Base-by-base conservation (phyloP, 2,888 invertebrate species). In the Trichogramma dendrolimi region DNA sequence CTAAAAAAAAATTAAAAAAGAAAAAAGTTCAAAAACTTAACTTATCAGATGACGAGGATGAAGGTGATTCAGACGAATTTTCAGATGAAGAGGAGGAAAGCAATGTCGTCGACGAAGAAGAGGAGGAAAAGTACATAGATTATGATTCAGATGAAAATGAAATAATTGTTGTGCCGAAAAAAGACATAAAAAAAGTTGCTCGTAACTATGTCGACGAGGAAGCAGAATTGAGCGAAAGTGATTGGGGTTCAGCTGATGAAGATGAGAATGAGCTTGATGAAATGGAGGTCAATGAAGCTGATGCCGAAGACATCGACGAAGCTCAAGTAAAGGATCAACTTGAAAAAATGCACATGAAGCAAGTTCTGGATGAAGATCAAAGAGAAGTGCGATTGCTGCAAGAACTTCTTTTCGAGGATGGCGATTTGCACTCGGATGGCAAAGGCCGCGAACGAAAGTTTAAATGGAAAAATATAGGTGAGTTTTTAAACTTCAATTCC, bases 171-270 rank as follows among this genome's bases (percentile, higher is more conserved):
- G 77, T 68, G 60, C 74, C 69, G 4, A 73, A 77, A 42, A 76
- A 75, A 67, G 73, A 73, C 43, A 71, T 76, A 0, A 83, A 81
- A 64, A 81, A 82, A 52, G 84, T 85, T 55, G 83, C 84, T 0
- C 79, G 82, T 1, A 89, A 90, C 56, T 96, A 93, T 81, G 83
- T 96, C 58, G 96, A 96, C 69, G 85, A 88, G 47, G 96, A 96
- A 80, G 96, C 96, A 0, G 96, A 96, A 73, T 79, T 96, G 43
- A 93, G 94, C 0, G 96, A 94, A 73, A 92, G 91, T 4, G 94
- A 94, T 68, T 92, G 90, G 87, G 92, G 87, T 0, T 92, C 92
- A 52, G 94, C 87, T 0, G 94, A 94, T 73, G 95, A 92, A 79
- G 92, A 94, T 77, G 92, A 94, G 79, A 84, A 84, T 44, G 87